phyloP scores from a whole-genome alignment of 2,888 invertebrate genomes.

The Trichogramma dendrolimi region DNA sequence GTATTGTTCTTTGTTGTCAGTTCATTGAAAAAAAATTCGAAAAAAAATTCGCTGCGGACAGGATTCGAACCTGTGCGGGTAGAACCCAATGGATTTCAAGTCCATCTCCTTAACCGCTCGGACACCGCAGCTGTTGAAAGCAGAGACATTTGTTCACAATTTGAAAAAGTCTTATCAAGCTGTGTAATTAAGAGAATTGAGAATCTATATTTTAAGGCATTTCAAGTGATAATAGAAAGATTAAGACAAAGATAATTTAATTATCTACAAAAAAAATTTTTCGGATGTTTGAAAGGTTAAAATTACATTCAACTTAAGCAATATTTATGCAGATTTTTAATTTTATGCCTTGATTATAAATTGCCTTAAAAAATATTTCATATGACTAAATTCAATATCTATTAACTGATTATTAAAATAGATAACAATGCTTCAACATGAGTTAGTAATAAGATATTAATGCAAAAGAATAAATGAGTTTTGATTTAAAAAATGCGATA shows the following conservation, averaged over 20 bases:
- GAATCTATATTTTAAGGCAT: no score
- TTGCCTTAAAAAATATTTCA: neutral
- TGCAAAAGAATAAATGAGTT: no score
- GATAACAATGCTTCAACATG: no score
- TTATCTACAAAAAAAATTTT: no score
- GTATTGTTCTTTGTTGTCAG: neutral
- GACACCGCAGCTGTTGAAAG: constrained; percentile 47
- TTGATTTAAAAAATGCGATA: no score
- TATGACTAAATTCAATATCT: neutral
- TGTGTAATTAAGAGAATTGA: no score
- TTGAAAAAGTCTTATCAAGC: neutral
- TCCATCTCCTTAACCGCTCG: constrained; percentile 53
- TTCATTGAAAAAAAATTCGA: constrained; percentile 24
- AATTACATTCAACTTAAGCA: no score
- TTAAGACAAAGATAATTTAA: no score
- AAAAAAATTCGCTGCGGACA: constrained; percentile 50
- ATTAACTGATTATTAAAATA: neutral
- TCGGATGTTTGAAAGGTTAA: no score
- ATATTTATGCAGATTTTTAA: neutral
- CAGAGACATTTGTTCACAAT: neutral
- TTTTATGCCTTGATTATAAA: neutral
- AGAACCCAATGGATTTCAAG: constrained; percentile 52
- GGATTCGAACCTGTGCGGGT: constrained; percentile 53
- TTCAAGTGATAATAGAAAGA: no score
- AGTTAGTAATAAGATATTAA: no score